Conservation (phyloP, 2,113 vertebrate genomes). For the Mola mola region DNA sequence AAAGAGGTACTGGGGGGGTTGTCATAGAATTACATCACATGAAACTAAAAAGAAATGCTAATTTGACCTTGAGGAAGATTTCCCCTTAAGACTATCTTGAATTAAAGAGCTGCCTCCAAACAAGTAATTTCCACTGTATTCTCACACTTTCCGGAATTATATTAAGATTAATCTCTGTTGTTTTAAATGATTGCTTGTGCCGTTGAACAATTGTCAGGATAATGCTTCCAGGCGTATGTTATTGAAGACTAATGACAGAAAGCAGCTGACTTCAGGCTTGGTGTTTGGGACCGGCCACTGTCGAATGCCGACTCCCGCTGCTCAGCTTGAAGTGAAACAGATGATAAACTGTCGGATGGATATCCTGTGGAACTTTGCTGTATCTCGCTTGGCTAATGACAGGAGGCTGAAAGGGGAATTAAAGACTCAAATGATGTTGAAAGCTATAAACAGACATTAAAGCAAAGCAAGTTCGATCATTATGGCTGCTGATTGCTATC, state of each 20-base stretch:
- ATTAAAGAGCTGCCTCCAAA: too few relatives aligned
- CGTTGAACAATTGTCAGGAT: neutral
- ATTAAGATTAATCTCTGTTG: neutral
- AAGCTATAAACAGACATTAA: conserved; percentile 12
- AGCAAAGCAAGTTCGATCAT: neutral
- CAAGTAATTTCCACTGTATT: too few relatives aligned
- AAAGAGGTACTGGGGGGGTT: too few relatives aligned
- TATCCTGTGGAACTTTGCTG: neutral
- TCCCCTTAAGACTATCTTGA: too few relatives aligned
- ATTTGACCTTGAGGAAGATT: too few relatives aligned
- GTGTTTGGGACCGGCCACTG: conserved; percentile 9
- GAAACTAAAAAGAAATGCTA: too few relatives aligned
- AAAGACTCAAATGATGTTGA: conserved; percentile 9
- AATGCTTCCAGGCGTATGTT: conserved; percentile 9
- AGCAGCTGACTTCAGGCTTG: conserved; percentile 4
- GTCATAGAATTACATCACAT: too few relatives aligned
- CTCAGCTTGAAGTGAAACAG: conserved; percentile 10
- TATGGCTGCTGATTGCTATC: conserved; percentile 30
- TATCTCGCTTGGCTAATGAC: neutral
- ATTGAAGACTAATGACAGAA: conserved; percentile 23
- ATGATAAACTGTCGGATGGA: conserved; percentile 3
- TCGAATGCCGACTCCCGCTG: conserved; percentile 10
- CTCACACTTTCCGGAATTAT: too few relatives aligned
- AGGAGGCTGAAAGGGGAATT: conserved; percentile 1
- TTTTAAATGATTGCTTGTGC: neutral